Evolutionary conservation across 2,888 invertebrate species (phyloP), one percentile per base, ranked within the genome.

Genomic region (Tetramorium bicarinatum): DNA sequence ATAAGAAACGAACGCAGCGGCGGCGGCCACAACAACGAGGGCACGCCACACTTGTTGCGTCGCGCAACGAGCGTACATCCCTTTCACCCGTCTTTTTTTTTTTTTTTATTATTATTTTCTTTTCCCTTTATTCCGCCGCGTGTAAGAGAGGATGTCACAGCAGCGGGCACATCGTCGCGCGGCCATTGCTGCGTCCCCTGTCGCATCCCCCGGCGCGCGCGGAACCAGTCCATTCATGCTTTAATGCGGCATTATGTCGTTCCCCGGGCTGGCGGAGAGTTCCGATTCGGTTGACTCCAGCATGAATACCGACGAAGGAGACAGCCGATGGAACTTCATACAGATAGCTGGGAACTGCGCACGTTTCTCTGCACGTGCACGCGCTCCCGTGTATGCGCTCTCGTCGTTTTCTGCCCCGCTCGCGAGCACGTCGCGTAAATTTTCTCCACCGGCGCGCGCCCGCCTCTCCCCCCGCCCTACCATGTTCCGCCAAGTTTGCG

Each of bases 381-480:
- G 41, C 71, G 54, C 25, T 25, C 25, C 25, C 25, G n/a, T n/a
- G n/a, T n/a, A n/a, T n/a, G n/a, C n/a, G n/a, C n/a, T n/a, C 59
- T 21, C 79, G 82, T 83, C 86, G 82, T 86, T 82, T 87, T 85
- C 86, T 79, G 59, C 86, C 72, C 86, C 72, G 59, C 74, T 81
- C 71, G 81, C 72, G 77, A 85, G 84, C 82, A 84, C 81, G 87
- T 88, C 88, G 83, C 83, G 79, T 84, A 91, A 92, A 90, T 89
- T 91, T 91, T 71, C 85, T 67, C 85, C 71, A 56, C 85, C 77
- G 41, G 49, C 52, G 64, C 52, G 64, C 81, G 66, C 52, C 29
- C 34, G 6, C 54, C 69, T 76, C 86, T 8, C 25, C 21, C 11
- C 52, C 38, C 41, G 13, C 47, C 74, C 84, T 15, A 44, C 49